These are phyloP conservation scores for Troilus luridus DNA, from an alignment of 2,888 invertebrate species.

Conservation along the genomic window DNA sequence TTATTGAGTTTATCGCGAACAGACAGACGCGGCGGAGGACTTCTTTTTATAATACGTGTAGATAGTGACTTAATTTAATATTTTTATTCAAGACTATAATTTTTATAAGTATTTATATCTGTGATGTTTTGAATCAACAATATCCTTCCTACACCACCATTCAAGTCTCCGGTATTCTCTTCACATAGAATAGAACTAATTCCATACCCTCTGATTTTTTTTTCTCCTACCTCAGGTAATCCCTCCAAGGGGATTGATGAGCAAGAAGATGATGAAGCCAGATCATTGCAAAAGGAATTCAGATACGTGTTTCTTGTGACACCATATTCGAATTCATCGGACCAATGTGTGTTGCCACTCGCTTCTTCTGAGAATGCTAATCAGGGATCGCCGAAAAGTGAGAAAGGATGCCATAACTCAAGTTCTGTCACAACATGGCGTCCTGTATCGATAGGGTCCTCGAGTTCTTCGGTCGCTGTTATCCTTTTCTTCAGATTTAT, in stretches of 20 bases:
- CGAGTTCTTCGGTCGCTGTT: not conserved
- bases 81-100: too few relatives aligned
- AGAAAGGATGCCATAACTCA: not conserved
- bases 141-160: not conserved
- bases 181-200: too few relatives aligned
- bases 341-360: not conserved
- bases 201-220: not conserved
- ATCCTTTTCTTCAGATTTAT: not conserved
- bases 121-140: too few relatives aligned
- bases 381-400: not conserved
- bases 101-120: too few relatives aligned
- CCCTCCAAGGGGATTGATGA: not conserved
- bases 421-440: not conserved
- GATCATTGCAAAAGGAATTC: not conserved
- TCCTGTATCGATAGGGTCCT: not conserved
- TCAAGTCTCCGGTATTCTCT: not conserved
- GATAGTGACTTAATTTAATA: too few relatives aligned
- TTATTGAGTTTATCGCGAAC: too few relatives aligned
- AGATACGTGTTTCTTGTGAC: not conserved
- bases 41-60: too few relatives aligned
- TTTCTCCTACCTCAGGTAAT: not conserved
- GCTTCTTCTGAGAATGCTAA: not conserved
- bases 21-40: too few relatives aligned
- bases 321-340: conserved; percentile 37
- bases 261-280: conserved; percentile 11